Percentiles rank a stretch among this genome's conserved stretches.
Evolutionary conservation across 1,140 invertebrate species (phyloP).

Genomic region (Nebria ingens): DNA sequence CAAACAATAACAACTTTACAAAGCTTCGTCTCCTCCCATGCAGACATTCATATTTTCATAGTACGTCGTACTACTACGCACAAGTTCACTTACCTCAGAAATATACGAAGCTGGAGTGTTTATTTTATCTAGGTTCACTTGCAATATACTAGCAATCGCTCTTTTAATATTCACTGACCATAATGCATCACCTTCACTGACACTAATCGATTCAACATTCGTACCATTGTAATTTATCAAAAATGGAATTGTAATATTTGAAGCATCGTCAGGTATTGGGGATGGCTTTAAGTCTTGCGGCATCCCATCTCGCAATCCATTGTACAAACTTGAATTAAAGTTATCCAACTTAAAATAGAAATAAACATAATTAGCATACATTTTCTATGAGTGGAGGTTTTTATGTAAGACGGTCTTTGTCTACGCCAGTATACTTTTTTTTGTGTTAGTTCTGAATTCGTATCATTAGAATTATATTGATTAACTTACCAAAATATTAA

Average conservation of each 20-base stretch:
- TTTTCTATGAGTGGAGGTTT: not conserved
- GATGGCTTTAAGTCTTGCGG: conserved; percentile 7
- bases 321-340: conserved; percentile 29
- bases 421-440: not conserved
- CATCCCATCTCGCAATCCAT: conserved; percentile 26
- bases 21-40: no score
- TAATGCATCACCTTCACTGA: conserved; percentile 37
- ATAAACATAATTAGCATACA: not conserved
- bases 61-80: no score
- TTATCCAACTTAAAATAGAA: conserved; percentile 23
- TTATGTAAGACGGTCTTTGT: not conserved
- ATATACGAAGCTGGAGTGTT: conserved; percentile 19
- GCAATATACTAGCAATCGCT: conserved; percentile 50
- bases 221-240: not conserved
- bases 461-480: not conserved
- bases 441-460: conserved; percentile 6
- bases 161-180: conserved; percentile 59
- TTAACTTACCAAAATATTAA: conserved; percentile 8
- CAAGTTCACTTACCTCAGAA: not conserved
- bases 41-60: no score
- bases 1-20: no score
- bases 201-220: not conserved
- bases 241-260: not conserved
- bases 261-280: not conserved
- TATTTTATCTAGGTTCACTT: conserved; percentile 33